These are phyloP conservation scores for Sandelia bainsii DNA, from an alignment of 2,797 vertebrate genomes.

Conservation along the genomic window DNA sequence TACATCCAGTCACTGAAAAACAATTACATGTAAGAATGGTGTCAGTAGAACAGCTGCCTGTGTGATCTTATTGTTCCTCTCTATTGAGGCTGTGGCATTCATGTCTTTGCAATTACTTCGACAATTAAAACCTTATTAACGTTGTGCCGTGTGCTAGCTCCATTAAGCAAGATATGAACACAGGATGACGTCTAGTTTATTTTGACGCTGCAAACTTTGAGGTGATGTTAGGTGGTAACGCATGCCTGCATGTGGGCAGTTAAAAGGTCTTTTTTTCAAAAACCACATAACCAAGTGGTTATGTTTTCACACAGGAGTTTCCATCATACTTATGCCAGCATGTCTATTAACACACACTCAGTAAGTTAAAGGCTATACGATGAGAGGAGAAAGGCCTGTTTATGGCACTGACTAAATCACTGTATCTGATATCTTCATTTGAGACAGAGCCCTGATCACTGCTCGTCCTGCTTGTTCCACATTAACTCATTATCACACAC, in stretches of 20 bases:
- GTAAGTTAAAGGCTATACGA: too few relatives aligned
- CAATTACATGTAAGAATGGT: conserved; percentile 33
- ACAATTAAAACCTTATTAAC: conserved; percentile 64
- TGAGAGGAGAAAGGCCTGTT: conserved; percentile 68
- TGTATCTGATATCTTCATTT: conserved; percentile 92
- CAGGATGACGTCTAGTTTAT: conserved; percentile 48
- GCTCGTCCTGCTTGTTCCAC: conserved; percentile 92
- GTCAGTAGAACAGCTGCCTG: conserved; percentile 61
- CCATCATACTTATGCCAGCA: conserved; percentile 44
- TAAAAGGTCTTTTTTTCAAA: conserved; percentile 34
- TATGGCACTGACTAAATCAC: conserved; percentile 81
- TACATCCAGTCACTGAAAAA: conserved; percentile 20
- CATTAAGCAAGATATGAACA: conserved; percentile 45
- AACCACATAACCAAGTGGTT: conserved; percentile 36
- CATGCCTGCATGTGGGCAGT: conserved; percentile 39
- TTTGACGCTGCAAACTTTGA: conserved; percentile 43
- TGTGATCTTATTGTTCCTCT: conserved; percentile 51
- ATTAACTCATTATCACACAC: conserved; percentile 97
- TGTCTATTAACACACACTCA: conserved; percentile 36
- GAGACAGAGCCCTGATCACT: conserved; percentile 87
- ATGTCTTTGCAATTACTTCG: conserved; percentile 58
- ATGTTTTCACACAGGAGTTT: conserved; percentile 38
- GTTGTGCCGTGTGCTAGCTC: conserved; percentile 49
- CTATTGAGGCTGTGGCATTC: conserved; percentile 39
- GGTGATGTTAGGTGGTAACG: conserved; percentile 36